A percentile compares a stretch with the other conserved stretches of the same genome.
phyloP scores from a whole-genome alignment of 2,113 vertebrate species.

The Neolamprologus devosi region DNA sequence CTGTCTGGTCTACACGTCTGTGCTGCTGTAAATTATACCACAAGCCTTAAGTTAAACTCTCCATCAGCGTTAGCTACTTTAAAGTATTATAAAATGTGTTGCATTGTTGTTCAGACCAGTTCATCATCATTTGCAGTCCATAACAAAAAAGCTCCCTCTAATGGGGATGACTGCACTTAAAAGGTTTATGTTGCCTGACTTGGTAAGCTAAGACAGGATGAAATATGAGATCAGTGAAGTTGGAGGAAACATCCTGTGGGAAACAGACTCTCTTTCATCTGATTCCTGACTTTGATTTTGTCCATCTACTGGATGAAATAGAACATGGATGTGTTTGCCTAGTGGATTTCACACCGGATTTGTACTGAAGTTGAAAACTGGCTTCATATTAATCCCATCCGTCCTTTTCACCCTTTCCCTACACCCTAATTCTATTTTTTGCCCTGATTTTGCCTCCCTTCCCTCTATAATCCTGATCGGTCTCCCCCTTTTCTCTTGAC shows the following conservation, averaged over 20 bases:
- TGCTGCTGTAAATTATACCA: not conserved
- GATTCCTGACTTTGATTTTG: conserved; percentile 10
- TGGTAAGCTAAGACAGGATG: not conserved
- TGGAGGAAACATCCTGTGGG: not conserved
- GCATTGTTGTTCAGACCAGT: not conserved
- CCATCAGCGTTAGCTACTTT: not conserved
- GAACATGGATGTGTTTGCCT: not conserved
- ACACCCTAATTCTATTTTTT: not conserved
- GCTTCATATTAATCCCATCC: not conserved
- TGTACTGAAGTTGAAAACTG: not conserved
- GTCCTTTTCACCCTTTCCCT: not conserved
- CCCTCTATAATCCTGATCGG: not conserved
- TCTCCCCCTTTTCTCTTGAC: not conserved
- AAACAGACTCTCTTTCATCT: not conserved
- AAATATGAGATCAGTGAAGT: not conserved
- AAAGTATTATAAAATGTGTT: not conserved
- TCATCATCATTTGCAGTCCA: not conserved
- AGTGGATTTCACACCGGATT: not conserved
- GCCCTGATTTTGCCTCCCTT: not conserved
- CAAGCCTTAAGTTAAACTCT: not conserved
- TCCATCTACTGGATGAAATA: not conserved
- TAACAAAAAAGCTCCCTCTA: not conserved
- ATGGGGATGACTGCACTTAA: not conserved
- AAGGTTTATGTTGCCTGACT: not conserved
- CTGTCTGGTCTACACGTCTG: not conserved